These are phyloP conservation scores for Malurus alboscapulatus DNA, from an alignment of 2,113 vertebrate species.

Conservation along the genomic window DNA sequence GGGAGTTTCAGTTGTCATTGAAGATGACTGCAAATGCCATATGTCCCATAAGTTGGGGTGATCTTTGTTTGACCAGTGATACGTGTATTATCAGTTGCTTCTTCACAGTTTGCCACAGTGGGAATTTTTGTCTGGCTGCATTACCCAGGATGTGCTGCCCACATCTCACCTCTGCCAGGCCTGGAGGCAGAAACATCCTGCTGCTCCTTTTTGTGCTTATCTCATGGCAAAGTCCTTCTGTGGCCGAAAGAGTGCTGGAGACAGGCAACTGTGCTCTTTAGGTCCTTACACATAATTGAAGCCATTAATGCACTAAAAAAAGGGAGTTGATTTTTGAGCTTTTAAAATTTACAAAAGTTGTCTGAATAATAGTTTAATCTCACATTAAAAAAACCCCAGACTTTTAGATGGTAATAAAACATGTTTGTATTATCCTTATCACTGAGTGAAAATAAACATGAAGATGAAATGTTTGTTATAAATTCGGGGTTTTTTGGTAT, in stretches of 20 bases:
- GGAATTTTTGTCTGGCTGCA: not conserved
- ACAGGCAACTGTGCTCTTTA: too few relatives aligned
- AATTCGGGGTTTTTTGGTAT: not conserved
- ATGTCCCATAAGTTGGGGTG: not conserved
- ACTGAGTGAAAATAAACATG: not conserved
- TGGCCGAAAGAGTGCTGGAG: not conserved
- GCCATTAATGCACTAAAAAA: not conserved
- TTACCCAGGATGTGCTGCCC: not conserved
- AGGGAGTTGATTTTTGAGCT: not conserved
- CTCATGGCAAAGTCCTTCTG: not conserved
- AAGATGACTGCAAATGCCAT: not conserved
- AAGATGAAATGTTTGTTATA: not conserved
- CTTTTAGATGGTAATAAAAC: not conserved
- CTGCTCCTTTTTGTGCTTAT: not conserved
- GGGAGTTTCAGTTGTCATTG: not conserved
- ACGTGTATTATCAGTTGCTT: not conserved
- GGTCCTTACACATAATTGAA: not conserved
- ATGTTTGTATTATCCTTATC: not conserved
- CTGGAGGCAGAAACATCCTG: not conserved
- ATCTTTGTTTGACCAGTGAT: not conserved
- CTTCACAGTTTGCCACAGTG: not conserved
- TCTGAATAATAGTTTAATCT: not conserved
- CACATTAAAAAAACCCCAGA: not conserved
- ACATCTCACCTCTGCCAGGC: not conserved
- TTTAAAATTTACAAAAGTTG: not conserved